Evolutionary conservation across 2,113 vertebrate genomes (phyloP), one percentile per base, ranked within the genome.

Genomic region (Helogale parvula): DNA sequence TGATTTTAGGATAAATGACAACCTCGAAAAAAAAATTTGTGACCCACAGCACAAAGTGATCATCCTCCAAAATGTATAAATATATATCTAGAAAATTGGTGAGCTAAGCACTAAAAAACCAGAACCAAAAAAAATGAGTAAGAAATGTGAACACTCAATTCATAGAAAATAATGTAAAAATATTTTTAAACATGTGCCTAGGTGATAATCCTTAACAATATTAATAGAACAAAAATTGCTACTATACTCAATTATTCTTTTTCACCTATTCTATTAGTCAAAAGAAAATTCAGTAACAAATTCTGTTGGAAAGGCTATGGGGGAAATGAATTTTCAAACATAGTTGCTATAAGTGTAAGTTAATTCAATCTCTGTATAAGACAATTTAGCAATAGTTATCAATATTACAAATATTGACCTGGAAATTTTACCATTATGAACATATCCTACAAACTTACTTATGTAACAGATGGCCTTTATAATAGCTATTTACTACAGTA

Each of bases 91-190:
- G 29, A 71, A 52, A 80, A 41, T 29, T 54, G 45, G 33, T 45
- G n/a, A 84, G 9, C 21, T 66, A 69, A 71, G 4, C 23, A 63
- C 63, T 25, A 88, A 35, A 33, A 76, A 60, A 14, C 5, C 23
- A 47, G 68, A 9, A 68, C 35, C 72, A 31, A 91, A 86, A 86
- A 45, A 57, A 45, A 57, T 60, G 0, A 47, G 11, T 38, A 12
- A 74, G 11, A 68, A 82, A n/a, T 66, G 29, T 81, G 33, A 50
- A 81, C 3, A 45, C 0, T 33, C 15, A 57, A 29, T 66, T 89
- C 76, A 88, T 4, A 84, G 41, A 13, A 94, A 87, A 82, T 12
- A 91, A 81, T 85, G 23, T 93, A 66, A 85, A 94, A 90, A 66
- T 7, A 57, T 0, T 6, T 41, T 93, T 45, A 87, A 94, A 93